A percentile compares a stretch with the other conserved stretches of the same genome.
phyloP scores from a whole-genome alignment of 2,888 invertebrate species.

The Ornithoptera priamus region DNA sequence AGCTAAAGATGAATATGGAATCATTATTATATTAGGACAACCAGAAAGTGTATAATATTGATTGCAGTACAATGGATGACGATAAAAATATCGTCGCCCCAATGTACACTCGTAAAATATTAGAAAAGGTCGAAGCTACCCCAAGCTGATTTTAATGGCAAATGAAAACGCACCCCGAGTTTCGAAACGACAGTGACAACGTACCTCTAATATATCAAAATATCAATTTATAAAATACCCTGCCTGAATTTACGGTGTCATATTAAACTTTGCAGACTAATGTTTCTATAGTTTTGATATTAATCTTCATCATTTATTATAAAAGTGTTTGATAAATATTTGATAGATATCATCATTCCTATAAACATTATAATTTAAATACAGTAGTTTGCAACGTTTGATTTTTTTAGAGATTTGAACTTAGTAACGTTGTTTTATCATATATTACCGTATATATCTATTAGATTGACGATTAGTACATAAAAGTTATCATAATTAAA shows the following conservation, averaged over 20 bases:
- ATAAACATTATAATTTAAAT: background rate
- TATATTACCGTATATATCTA: no score
- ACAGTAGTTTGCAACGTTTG: background rate
- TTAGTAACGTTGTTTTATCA: no score
- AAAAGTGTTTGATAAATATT: background rate
- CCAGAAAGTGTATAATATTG: background rate
- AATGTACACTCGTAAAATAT: slow-evolving; percentile 43
- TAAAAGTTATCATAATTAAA: no score
- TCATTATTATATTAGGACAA: no score
- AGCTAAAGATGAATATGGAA: no score
- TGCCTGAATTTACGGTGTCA: slow-evolving; percentile 3
- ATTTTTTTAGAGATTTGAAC: background rate
- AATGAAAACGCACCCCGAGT: slow-evolving; percentile 50
- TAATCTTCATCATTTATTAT: background rate
- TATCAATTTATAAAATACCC: slow-evolving; percentile 59
- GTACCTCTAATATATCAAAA: slow-evolving; percentile 66
- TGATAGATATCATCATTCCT: background rate
- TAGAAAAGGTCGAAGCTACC: slow-evolving; percentile 67
- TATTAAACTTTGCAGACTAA: slow-evolving; percentile 8
- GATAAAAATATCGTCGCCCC: background rate
- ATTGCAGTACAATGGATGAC: background rate
- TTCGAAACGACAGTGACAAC: slow-evolving; percentile 54
- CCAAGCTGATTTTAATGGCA: slow-evolving; percentile 43
- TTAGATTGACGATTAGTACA: no score
- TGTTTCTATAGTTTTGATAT: slow-evolving; percentile 13